A percentile compares a stretch with the other conserved stretches of the same genome.
Conservation (phyloP, 2,888 invertebrate genomes). For the Argyresthia goedartella region DNA sequence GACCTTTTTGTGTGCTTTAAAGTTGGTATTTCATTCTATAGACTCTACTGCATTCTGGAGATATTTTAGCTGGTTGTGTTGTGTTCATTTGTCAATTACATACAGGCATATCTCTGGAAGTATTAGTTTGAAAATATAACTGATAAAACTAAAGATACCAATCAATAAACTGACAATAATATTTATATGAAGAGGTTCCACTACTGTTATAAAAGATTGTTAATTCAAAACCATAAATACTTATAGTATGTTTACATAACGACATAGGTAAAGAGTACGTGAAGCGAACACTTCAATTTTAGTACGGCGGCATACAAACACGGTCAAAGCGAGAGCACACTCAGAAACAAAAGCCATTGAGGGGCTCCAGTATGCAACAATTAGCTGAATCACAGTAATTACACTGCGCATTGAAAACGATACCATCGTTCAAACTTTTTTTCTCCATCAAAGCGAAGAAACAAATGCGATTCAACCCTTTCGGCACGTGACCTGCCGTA, state of each 20-base stretch:
- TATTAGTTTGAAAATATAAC: too few species aligned
- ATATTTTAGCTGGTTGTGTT: too few species aligned
- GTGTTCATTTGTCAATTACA: too few species aligned
- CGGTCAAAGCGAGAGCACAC: slow-evolving; percentile 56
- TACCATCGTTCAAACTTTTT: slow-evolving; percentile 51
- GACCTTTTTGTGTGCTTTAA: slow-evolving; percentile 1
- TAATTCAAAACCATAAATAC: too few species aligned
- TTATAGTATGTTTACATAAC: slow-evolving; percentile 6
- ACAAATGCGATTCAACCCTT: slow-evolving; percentile 49
- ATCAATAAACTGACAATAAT: too few species aligned
- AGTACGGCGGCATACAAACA: slow-evolving; percentile 51
- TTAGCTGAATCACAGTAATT: slow-evolving; percentile 64
- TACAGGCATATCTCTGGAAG: too few species aligned
- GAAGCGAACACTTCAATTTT: slow-evolving; percentile 48
- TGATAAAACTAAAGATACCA: too few species aligned
- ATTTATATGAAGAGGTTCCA: too few species aligned
- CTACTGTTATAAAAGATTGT: too few species aligned
- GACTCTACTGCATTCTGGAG: too few species aligned
- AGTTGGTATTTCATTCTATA: too few species aligned
- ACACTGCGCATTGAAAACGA: slow-evolving; percentile 54
- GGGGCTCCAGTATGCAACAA: slow-evolving; percentile 40
- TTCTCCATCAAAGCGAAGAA: slow-evolving; percentile 35
- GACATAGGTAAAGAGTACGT: slow-evolving; percentile 10
- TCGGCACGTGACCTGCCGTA: slow-evolving; percentile 53
- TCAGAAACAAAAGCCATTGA: slow-evolving; percentile 46